Evolutionary conservation across 2,888 invertebrate species (phyloP).

Genomic region (Galerucella nymphaeae): DNA sequence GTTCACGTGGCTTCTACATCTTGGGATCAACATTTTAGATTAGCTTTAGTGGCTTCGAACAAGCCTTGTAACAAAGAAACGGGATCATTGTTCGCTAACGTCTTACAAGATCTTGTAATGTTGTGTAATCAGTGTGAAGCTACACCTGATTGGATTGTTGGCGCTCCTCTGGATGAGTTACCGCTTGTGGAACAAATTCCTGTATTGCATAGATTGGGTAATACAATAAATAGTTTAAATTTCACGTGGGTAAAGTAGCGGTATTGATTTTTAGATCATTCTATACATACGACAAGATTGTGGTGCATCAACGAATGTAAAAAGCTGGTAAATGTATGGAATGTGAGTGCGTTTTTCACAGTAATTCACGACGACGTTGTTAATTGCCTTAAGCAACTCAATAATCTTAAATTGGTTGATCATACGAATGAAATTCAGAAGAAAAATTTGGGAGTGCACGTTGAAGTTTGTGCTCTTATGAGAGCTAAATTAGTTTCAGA

Average conservation of each 20-base stretch:
- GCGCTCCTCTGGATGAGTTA: constrained; percentile 79
- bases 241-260: too few relatives aligned
- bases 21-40: constrained; percentile 78
- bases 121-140: constrained; percentile 82
- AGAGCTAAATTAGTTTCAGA: constrained; percentile 84
- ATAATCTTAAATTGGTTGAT: constrained; percentile 71
- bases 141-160: constrained; percentile 76
- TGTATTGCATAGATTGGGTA: constrained; percentile 77
- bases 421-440: constrained; percentile 70
- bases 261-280: constrained; percentile 71
- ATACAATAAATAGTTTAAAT: constrained; percentile 23
- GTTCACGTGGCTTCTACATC: constrained; percentile 82
- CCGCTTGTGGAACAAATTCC: constrained; percentile 88
- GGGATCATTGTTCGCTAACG: constrained; percentile 69
- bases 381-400: constrained; percentile 71
- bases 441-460: constrained; percentile 74
- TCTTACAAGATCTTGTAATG: constrained; percentile 76
- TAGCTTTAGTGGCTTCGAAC: constrained; percentile 67
- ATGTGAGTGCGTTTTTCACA: constrained; percentile 79
- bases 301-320: constrained; percentile 82
- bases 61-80: constrained; percentile 57
- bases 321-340: constrained; percentile 79
- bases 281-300: constrained; percentile 81
- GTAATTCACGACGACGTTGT: constrained; percentile 75
- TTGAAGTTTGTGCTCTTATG: constrained; percentile 84